A percentile compares a stretch with the other conserved stretches of the same genome.
Conservation (phyloP, 2,797 vertebrate species). For the Artibeus lituratus region DNA sequence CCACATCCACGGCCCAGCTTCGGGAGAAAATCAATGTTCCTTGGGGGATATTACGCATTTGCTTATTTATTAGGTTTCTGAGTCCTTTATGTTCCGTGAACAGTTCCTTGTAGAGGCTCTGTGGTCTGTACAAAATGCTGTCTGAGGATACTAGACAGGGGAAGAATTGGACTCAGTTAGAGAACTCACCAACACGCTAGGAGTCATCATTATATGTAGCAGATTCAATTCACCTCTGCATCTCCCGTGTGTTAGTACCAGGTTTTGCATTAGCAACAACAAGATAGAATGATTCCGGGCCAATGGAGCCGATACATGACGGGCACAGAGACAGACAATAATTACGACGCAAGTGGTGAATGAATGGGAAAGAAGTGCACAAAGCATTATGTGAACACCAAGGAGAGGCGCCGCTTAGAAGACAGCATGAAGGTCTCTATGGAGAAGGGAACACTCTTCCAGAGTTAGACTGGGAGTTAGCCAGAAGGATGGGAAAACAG, state of each 20-base stretch:
- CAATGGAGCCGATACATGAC: background rate
- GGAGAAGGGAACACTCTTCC: background rate
- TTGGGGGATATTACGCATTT: background rate
- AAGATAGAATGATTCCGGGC: background rate
- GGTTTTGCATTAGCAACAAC: background rate
- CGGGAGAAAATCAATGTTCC: conserved; percentile 69
- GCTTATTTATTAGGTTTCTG: conserved; percentile 37
- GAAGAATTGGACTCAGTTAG: background rate
- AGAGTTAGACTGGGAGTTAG: background rate
- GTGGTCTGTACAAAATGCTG: conserved; percentile 28
- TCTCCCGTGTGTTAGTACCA: background rate
- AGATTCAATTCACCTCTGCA: background rate
- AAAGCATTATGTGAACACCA: background rate
- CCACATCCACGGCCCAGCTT: conserved; percentile 75
- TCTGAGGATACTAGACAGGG: background rate
- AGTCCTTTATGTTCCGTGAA: conserved; percentile 50
- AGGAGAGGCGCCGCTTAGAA: background rate
- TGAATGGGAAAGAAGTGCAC: background rate
- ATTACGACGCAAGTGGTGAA: background rate
- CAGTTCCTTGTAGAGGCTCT: conserved; percentile 1
- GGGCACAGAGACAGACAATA: background rate
- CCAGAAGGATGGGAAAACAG: too few species aligned
- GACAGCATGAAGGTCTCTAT: background rate
- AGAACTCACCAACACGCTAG: background rate
- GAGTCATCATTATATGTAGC: background rate